A percentile compares a stretch with the other conserved stretches of the same genome.
Conservation (phyloP, 2,113 vertebrate genomes). For the Kobus ellipsiprymnus region DNA sequence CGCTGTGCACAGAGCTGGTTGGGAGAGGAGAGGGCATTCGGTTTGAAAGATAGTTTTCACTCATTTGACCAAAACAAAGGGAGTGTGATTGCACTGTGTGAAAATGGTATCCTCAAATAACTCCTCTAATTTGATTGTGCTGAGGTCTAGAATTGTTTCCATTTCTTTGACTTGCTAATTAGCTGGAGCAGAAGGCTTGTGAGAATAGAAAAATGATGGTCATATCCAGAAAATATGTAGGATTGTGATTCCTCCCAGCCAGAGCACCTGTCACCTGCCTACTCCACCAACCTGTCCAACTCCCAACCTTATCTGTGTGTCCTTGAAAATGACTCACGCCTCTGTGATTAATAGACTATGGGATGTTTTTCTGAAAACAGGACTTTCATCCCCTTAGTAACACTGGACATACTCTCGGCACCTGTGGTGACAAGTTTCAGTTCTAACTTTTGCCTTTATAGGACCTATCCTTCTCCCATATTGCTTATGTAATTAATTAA, state of each 20-base stretch:
- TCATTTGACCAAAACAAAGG: constrained; percentile 59
- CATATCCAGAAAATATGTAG: not conserved
- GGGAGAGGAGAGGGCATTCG: not conserved
- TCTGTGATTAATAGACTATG: not conserved
- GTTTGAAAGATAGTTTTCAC: constrained; percentile 37
- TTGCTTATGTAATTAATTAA: not conserved
- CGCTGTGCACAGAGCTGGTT: not conserved
- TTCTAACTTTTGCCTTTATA: not conserved
- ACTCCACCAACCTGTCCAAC: no score
- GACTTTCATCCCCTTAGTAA: not conserved
- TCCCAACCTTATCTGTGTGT: not conserved
- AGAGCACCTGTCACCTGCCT: not conserved
- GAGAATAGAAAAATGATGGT: constrained; percentile 18
- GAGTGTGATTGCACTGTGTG: constrained; percentile 30
- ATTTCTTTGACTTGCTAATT: constrained; percentile 66
- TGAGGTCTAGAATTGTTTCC: constrained; percentile 59
- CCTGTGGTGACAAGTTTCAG: not conserved
- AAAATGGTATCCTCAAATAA: constrained; percentile 49
- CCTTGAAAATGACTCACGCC: not conserved
- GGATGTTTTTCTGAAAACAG: not conserved
- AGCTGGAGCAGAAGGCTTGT: not conserved
- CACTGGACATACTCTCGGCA: not conserved
- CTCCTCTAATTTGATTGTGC: constrained; percentile 62
- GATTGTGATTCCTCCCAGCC: not conserved
- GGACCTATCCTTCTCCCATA: not conserved